Base-by-base conservation (phyloP, 2,888 invertebrate species). In the Oligia strigilis region DNA sequence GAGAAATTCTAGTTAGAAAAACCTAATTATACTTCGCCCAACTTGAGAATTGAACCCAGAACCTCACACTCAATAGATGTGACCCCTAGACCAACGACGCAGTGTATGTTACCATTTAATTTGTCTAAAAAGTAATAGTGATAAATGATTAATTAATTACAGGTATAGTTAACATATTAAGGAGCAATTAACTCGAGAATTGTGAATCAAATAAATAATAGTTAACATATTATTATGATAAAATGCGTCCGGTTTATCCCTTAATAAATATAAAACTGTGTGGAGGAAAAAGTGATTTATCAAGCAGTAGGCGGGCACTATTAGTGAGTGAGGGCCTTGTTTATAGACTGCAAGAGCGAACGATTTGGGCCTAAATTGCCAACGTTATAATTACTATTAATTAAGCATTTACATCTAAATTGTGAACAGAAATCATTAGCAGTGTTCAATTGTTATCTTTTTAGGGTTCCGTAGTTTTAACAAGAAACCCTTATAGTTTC, bases 141-240 rank as follows among this genome's bases (percentile, higher is more conserved):
- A 82, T 77, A 81, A 83, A 83, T 77, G 65, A 70, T 75, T 29
- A 75, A 81, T 88, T 78, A 75, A 87, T 87, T 77, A 78, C 13
- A 66, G 13, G 46, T 66, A 69, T 66, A 70, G 69, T 78, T 72
- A 80, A 75, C 62, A 82, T 66, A 69, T 75, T 75, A 23, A 52
- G 23, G 19, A 73, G 49, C 78, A 82, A 84, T 86, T 84, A 82
- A 66, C 62, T 43, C 9, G 43, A 72, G 29, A 75, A 85, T 72
- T 66, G 71, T 76, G 64, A 77, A 72, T 85, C 71, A 82, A 74
- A 77, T 81, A 81, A 75, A 52, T 75, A 82, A 62, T 78, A 75
- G 78, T 82, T 78, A 69, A 58, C 55, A 69, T 77, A 71, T 66
- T 49, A 82, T 74, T 64, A 85, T 81, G 71, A 74, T 69, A 77